Evolutionary conservation across 1,140 invertebrate genomes (phyloP), one percentile per base, ranked within the genome.

Genomic region (Vanessa tameamea): DNA sequence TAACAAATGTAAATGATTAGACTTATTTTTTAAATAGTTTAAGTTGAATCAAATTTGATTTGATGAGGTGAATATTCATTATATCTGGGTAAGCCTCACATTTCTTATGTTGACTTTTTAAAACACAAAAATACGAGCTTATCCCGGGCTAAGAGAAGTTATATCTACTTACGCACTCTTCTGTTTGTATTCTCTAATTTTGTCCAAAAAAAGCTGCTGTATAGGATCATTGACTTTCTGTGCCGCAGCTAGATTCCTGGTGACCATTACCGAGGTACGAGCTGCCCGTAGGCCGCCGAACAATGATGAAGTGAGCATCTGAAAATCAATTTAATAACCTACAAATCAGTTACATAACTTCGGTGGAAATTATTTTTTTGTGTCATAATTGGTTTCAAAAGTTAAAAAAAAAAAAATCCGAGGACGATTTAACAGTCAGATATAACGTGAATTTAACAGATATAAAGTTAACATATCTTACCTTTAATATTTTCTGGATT

Each of bases 141-240:
- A 6, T 31, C 2, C 3, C 6, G 26, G n/a, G 4, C 9, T 57
- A 61, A 50, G 26, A 43, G 51, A 50, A 64, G 9, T 47, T 43
- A 43, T 11, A n/a, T 68, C 51, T 47, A 88, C 90, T 86, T 87
- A 92, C 91, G 82, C 73, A 82, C 91, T 92, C 81, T 92, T 92
- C 75, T 95, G 92, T 81, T 95, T 97, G 93, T 98, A 99, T 93
- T 98, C 98, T 65, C 95, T 95, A 76, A 99, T 95, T 95, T 99
- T 99, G 67, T 99, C 97, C 53, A 99, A 81, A 88, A 99, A 99
- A 31, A 99, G 89, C 92, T 99, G 96, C 87, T 99, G 98, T 85
- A 99, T 98, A 8, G 98, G 98, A 90, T 99, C 98, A 6, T 94
- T 93, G 6, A 95, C 95, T 86, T 96, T 96, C 83, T 96, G 95